Evolutionary conservation across 2,888 invertebrate genomes (phyloP).

Genomic region (Isotomurus palustris): DNA sequence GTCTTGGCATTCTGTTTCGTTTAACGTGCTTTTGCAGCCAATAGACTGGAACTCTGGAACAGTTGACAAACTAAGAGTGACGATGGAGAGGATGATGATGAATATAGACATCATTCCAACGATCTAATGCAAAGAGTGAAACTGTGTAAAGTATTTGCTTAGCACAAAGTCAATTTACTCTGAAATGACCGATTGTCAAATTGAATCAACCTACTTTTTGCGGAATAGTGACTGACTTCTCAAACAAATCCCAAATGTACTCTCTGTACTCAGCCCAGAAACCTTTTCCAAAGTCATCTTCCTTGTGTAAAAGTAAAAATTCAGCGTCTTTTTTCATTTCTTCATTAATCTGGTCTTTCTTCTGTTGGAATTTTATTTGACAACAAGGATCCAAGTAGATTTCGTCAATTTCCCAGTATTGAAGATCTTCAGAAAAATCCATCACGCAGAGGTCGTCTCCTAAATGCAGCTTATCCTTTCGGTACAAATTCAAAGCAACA

Average conservation of each 20-base stretch:
- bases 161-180: not conserved
- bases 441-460: conserved; percentile 27
- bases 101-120: conserved; percentile 24
- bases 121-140: too few species aligned
- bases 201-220: conserved; percentile 16
- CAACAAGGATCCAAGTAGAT: conserved; percentile 24
- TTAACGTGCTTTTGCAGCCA: conserved; percentile 16
- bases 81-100: conserved; percentile 30
- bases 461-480: conserved; percentile 25
- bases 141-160: not conserved
- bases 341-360: conserved; percentile 17
- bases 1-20: conserved; percentile 17
- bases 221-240: conserved; percentile 26
- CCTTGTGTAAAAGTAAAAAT: conserved; percentile 14
- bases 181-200: not conserved
- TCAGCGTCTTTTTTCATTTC: conserved; percentile 25
- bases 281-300: conserved; percentile 30
- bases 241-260: conserved; percentile 32
- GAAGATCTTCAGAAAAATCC: conserved; percentile 26
- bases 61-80: conserved; percentile 28
- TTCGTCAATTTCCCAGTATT: conserved; percentile 35
- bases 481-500: conserved; percentile 29
- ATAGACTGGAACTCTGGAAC: conserved; percentile 26
- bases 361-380: conserved; percentile 23
- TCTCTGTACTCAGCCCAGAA: conserved; percentile 9